Base-by-base conservation (phyloP, 2,113 vertebrate species). In the Upupa epops region DNA sequence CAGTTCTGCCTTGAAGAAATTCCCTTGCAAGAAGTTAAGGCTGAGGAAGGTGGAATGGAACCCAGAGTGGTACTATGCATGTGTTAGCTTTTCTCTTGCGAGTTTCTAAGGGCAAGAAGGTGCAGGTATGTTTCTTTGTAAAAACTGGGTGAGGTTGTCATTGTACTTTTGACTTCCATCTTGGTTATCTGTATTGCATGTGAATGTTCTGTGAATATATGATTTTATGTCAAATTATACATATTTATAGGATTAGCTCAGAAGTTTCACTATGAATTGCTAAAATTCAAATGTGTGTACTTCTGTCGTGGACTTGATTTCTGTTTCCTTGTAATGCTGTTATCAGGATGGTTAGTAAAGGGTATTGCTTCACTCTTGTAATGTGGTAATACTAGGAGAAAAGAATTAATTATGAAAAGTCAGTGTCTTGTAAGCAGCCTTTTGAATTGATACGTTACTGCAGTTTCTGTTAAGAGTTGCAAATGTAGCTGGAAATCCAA, bases 31-130 rank as follows among this genome's bases (percentile, higher is more conserved):
- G 51, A 76, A 36, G 9, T 3, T 85, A 45, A 59, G 64, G 11
- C 28, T 72, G 34, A 9, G 12, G 14, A 48, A 73, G 42, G 20
- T 6, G 16, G 21, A 56, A 29, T 14, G 8, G 32, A 69, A 26
- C 14, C 20, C 40, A n/a, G 25, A 32, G 37, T 0, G 0, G 10
- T 36, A 26, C 12, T 40, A 37, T 48, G 11, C 7, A 2, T 51
- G 31, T 26, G 9, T 72, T 71, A 9, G 12, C 51, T 74, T 83
- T 80, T 76, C n/a, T 90, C 45, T 60, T 78, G 17, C 45, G 40
- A 65, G 40, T 25, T 75, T 77, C 26, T 71, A 36, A 48, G 24
- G 34, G 46, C 61, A 80, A 10, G 17, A 26, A 81, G 64, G 22
- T 1, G 1, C 25, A 64, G 45, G 28, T 5, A 54, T 42, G 25